A percentile compares a stretch with the other conserved stretches of the same genome.
phyloP scores from a whole-genome alignment of 2,113 vertebrate species.

The Hippoglossus stenolepis region DNA sequence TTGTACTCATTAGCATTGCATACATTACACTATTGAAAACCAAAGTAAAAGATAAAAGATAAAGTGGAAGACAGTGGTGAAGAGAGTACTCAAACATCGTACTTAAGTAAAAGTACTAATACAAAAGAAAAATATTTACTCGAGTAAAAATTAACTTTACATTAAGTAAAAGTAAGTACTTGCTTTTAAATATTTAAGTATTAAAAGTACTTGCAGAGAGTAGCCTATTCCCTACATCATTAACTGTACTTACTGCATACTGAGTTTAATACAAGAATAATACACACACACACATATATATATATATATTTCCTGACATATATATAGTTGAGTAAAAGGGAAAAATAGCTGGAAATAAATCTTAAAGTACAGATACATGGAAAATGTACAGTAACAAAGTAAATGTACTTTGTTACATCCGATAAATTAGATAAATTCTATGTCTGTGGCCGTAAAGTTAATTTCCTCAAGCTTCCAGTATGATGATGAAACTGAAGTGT shows the following conservation, averaged over 20 bases:
- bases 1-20: background rate
- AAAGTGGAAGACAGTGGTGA: background rate
- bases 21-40: background rate
- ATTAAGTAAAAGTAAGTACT: background rate
- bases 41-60: background rate
- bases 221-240: too few species aligned
- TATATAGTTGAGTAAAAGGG: too few species aligned
- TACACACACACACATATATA: background rate
- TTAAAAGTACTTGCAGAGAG: background rate
- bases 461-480: constrained; percentile 51
- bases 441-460: constrained; percentile 13
- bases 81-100: background rate
- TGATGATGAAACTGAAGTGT: constrained; percentile 61
- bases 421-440: background rate
- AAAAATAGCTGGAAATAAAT: too few species aligned
- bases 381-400: too few species aligned
- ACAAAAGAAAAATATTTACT: too few species aligned
- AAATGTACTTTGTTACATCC: too few species aligned
- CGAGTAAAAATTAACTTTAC: background rate
- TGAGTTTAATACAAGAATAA: background rate
- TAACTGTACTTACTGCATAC: background rate
- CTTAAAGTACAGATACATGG: too few species aligned
- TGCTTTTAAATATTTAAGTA: background rate
- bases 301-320: too few species aligned
- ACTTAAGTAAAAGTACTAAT: too few species aligned